Base-by-base conservation (phyloP, 2,888 invertebrate species). In the Willowsia nigromaculata region DNA sequence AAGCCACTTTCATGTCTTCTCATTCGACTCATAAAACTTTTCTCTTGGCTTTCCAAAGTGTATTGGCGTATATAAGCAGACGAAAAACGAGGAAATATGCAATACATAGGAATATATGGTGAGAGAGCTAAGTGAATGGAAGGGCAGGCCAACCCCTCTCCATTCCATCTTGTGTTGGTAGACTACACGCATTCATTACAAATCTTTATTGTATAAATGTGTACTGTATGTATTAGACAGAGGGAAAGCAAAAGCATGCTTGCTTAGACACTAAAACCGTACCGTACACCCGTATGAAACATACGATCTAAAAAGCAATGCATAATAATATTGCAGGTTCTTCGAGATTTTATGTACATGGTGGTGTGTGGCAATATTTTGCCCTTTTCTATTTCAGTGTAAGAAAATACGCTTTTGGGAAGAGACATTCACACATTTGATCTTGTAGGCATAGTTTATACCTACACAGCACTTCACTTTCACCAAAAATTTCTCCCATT, bases 1-100 rank as follows among this genome's bases (percentile, higher is more conserved):
- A 85, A 85, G 78, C 85, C 85, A 85, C 85, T 85, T 85, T 76
- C 85, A 85, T 78, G 78, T 85, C 59, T 47, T 43, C 22, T 83
- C 47, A 47, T 56, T 68, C 47, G 71, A 30, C 33, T 68, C 83
- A 53, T 68, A 84, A 84, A 85, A 76, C 30, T n/a, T 59, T 85
- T 62, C 18, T 33, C 68, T 68, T 37, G 68, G 68, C 68, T 68
- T 68, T 68, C 68, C 7, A 68, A 68, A 62, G 27, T 6, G 18
- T 27, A 30, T 62, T 9, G 5, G 80, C n/a, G 30, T 33, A 56
- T n/a, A 37, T 6, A 50, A 65, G n/a, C n/a, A n/a, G n/a, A n/a
- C n/a, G n/a, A n/a, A n/a, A n/a, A n/a, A n/a, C n/a, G n/a, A n/a
- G n/a, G n/a, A n/a, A n/a, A n/a, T n/a, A n/a, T 25, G 62, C 22